phyloP scores from a whole-genome alignment of 2,888 invertebrate genomes.

The Empis stercorea region DNA sequence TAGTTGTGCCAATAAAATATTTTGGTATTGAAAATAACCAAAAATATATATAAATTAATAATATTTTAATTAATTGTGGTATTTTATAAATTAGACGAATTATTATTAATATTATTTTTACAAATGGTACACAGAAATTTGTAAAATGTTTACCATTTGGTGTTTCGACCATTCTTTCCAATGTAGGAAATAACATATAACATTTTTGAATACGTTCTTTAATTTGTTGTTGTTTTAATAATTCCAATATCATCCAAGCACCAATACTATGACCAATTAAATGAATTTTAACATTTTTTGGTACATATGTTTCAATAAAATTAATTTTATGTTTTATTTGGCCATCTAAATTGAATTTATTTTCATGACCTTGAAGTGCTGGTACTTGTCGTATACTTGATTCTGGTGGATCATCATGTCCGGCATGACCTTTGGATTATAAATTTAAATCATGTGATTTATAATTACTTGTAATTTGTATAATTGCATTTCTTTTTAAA shows the following conservation, averaged over 20 bases:
- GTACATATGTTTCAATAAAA: constrained; percentile 62
- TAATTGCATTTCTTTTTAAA: too few species aligned
- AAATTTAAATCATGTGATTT: not conserved
- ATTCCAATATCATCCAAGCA: constrained; percentile 64
- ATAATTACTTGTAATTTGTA: too few species aligned
- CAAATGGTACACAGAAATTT: constrained; percentile 43
- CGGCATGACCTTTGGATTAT: constrained; percentile 46
- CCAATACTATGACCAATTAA: constrained; percentile 88
- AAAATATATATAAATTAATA: constrained; percentile 45
- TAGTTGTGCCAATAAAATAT: constrained; percentile 38
- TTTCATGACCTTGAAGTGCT: constrained; percentile 40
- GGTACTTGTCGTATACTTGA: constrained; percentile 38
- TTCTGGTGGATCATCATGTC: constrained; percentile 59
- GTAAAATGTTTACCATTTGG: constrained; percentile 61
- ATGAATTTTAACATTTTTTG: constrained; percentile 58
- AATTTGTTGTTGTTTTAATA: constrained; percentile 47
- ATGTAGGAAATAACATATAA: constrained; percentile 73
- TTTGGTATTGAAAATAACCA: constrained; percentile 40
- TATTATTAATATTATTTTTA: constrained; percentile 36
- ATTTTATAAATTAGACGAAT: constrained; percentile 41
- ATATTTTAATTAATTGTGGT: constrained; percentile 40
- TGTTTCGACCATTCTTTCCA: constrained; percentile 68
- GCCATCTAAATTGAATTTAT: constrained; percentile 59
- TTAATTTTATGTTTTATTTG: constrained; percentile 43
- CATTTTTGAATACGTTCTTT: constrained; percentile 44